Percentiles rank a stretch among this genome's conserved stretches.
These are phyloP conservation scores for Poicephalus meyeri DNA, from an alignment of 2,113 vertebrate species.

Conservation along the genomic window DNA sequence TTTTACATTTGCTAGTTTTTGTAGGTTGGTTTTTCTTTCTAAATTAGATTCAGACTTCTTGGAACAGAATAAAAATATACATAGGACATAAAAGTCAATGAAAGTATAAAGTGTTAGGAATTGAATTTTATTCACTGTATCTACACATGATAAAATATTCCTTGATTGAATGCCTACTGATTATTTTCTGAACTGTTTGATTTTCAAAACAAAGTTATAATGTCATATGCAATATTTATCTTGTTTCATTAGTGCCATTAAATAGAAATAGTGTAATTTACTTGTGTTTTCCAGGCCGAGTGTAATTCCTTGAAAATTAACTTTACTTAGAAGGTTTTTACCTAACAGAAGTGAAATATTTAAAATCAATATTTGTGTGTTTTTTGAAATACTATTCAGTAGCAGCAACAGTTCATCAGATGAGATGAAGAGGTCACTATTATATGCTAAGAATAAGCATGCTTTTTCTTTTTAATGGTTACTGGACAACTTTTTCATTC, in stretches of 20 bases:
- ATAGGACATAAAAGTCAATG: slow-evolving; percentile 46
- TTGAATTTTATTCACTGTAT: slow-evolving; percentile 53
- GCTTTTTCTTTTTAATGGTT: background rate
- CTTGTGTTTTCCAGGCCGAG: slow-evolving; percentile 15
- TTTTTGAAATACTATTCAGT: slow-evolving; percentile 44
- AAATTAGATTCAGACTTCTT: slow-evolving; percentile 54
- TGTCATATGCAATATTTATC: slow-evolving; percentile 60
- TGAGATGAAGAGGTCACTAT: background rate
- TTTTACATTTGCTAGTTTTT: slow-evolving; percentile 59
- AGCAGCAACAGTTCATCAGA: slow-evolving; percentile 30
- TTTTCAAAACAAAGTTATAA: slow-evolving; percentile 68
- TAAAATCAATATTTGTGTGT: slow-evolving; percentile 69
- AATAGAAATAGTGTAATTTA: slow-evolving; percentile 53
- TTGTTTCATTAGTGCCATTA: slow-evolving; percentile 61
- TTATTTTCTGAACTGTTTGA: slow-evolving; percentile 64
- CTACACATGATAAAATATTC: slow-evolving; percentile 11
- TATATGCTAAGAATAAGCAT: background rate
- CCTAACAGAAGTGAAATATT: slow-evolving; percentile 64
- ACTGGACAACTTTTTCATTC: background rate
- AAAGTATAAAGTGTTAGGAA: slow-evolving; percentile 24
- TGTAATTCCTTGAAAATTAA: slow-evolving; percentile 68
- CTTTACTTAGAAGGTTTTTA: slow-evolving; percentile 63
- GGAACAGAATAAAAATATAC: slow-evolving; percentile 53
- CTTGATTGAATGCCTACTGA: slow-evolving; percentile 33
- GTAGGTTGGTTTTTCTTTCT: slow-evolving; percentile 20